Base-by-base conservation (phyloP, 2,113 vertebrate genomes). In the Synodontis membranacea region DNA sequence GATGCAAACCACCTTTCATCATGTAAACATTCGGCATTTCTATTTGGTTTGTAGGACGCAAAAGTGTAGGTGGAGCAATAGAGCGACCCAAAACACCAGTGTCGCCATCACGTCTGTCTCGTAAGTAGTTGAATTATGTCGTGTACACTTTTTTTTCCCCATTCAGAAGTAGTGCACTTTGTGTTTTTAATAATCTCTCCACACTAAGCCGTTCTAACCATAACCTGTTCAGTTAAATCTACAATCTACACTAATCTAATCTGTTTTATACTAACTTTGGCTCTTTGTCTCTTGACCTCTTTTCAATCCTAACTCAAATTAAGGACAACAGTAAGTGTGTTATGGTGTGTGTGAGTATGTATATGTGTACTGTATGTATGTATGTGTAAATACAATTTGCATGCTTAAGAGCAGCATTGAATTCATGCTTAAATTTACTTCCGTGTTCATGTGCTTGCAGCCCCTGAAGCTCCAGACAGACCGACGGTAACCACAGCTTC, bases 401-500 rank as follows among this genome's bases (percentile, higher is more conserved):
- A 50, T 90, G 19, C 82, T 44, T 39, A 83, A 78, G 34, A 2
- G 34, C 34, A 70, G 46, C 54, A 19, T 74, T 39, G 83, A 50
- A 28, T 83, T 56, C 9, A 2, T 48, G 25, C 10, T 79, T 50
- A 58, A 52, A 3, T 75, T 48, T 85, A 28, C 70, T 39, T 21
- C 14, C 1, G 10, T 80, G 25, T 28, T 81, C 8, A 37, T 72
- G 31, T 64, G 17, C 78, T 80, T 88, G 39, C 93, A 99, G 98
- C 97, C 91, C 98, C 98, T 0, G 98, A 99, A 93, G 98, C 98
- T 75, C 98, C 98, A 0, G 98, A 99, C 93, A 97, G 97, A 75
- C 98, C 98, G 88, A 99, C 98, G 0, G 97, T 99, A 91, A 98
- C 98, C 89, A 97, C 95, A 90, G 98, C 98, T 0, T 96, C 97